A percentile compares a stretch with the other conserved stretches of the same genome.
Conservation (phyloP, 2,797 vertebrate genomes). For the Artibeus lituratus region DNA sequence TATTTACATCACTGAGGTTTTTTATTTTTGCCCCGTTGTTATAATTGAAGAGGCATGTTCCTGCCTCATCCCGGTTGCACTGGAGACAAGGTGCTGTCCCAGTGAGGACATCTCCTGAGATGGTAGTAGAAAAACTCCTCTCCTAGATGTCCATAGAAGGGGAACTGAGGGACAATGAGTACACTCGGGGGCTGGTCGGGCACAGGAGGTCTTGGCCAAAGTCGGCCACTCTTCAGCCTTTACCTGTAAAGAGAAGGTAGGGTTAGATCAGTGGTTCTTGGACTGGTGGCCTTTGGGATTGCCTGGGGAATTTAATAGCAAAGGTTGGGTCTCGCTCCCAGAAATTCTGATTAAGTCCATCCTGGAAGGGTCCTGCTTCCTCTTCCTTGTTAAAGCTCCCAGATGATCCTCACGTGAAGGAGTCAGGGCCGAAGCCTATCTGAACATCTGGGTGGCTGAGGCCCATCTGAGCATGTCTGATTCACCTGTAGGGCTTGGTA, state of each 20-base stretch:
- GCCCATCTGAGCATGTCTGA: not conserved
- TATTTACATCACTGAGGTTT: conserved; percentile 58
- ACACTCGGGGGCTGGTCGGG: not conserved
- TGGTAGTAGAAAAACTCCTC: not conserved
- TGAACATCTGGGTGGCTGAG: not conserved
- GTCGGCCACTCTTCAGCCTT: not conserved
- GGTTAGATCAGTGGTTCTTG: not conserved
- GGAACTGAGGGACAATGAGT: not conserved
- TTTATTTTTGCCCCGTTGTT: conserved; percentile 25
- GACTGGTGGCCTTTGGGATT: not conserved
- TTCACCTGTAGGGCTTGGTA: not conserved
- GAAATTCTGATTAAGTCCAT: not conserved
- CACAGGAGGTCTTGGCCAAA: not conserved
- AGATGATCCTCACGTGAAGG: not conserved
- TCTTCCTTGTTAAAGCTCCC: not conserved
- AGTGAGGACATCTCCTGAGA: not conserved
- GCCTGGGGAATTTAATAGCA: not conserved
- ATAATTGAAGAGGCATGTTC: conserved; percentile 14
- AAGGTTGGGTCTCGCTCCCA: not conserved
- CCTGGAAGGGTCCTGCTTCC: not conserved
- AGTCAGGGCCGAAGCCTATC: not conserved
- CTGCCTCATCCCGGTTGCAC: not conserved
- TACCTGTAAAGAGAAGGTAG: not conserved
- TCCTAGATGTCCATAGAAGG: not conserved
- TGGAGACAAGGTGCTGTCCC: not conserved